Evolutionary conservation across 2,888 invertebrate species (phyloP).

Genomic region (Synergus itoensis): DNA sequence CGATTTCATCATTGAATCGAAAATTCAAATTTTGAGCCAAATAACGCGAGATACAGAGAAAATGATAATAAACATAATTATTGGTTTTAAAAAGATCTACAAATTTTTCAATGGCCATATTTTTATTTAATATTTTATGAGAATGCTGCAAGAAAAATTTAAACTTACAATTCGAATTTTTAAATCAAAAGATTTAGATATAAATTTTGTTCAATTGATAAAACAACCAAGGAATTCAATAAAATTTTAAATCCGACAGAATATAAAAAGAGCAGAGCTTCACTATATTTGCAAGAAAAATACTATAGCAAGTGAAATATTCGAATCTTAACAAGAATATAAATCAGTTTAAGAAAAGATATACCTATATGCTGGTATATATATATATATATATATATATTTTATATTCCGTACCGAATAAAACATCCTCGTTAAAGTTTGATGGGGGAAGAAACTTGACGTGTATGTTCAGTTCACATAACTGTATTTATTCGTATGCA

Average conservation of each 20-base stretch:
- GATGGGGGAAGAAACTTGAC: background rate
- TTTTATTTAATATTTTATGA: background rate
- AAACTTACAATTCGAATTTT: too few species aligned
- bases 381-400: background rate
- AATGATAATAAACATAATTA: too few species aligned
- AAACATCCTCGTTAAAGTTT: constrained; percentile 6
- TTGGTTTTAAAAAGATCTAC: too few species aligned
- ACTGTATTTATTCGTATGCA: background rate
- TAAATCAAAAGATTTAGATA: background rate
- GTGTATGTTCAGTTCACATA: background rate
- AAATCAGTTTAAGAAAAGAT: background rate
- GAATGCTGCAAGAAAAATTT: background rate
- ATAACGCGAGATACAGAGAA: too few species aligned
- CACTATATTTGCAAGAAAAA: background rate
- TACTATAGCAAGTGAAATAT: background rate
- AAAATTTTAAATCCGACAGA: background rate
- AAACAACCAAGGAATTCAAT: background rate
- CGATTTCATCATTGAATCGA: too few species aligned
- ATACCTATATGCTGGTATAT: too few species aligned
- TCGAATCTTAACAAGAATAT: background rate
- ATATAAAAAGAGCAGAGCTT: background rate
- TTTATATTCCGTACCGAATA: background rate
- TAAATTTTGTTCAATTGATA: background rate
- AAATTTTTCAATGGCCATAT: too few species aligned
- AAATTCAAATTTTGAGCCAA: too few species aligned